A percentile compares a stretch with the other conserved stretches of the same genome.
phyloP scores from a whole-genome alignment of 2,888 invertebrate species.

The Nymphalis c-album region DNA sequence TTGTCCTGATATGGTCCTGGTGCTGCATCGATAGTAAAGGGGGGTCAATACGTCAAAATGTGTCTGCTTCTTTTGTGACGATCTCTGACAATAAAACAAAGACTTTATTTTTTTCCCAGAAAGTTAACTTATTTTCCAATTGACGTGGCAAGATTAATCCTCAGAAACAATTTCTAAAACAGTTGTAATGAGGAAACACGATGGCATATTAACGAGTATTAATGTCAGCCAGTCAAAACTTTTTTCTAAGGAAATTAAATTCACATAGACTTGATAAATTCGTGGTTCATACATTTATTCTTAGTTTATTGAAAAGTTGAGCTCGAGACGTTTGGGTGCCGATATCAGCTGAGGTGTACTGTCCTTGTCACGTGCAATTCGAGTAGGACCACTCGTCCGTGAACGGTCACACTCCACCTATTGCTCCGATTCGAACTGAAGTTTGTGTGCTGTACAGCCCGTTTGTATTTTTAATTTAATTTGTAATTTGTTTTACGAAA shows the following conservation, averaged over 20 bases:
- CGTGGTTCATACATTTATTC: not conserved
- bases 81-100: not conserved
- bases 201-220: too few relatives aligned
- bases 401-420: slow-evolving; percentile 28
- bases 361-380: slow-evolving; percentile 32
- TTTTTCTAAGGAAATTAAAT: too few relatives aligned
- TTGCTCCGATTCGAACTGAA: slow-evolving; percentile 27
- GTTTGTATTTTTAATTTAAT: too few relatives aligned
- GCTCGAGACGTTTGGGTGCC: slow-evolving; percentile 17
- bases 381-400: slow-evolving; percentile 31
- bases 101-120: not conserved
- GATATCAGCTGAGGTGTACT: too few relatives aligned
- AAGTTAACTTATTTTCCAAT: too few relatives aligned
- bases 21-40: slow-evolving; percentile 11
- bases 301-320: slow-evolving; percentile 13
- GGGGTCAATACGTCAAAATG: not conserved
- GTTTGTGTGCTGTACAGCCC: not conserved
- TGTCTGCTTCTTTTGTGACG: not conserved
- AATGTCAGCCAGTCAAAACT: too few relatives aligned
- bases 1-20: slow-evolving; percentile 13
- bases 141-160: too few relatives aligned
- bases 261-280: not conserved
- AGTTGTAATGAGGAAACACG: too few relatives aligned
- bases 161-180: too few relatives aligned
- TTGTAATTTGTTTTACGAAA: too few relatives aligned